Base-by-base conservation (phyloP, 2,888 invertebrate species). In the Oeneis ivallda region DNA sequence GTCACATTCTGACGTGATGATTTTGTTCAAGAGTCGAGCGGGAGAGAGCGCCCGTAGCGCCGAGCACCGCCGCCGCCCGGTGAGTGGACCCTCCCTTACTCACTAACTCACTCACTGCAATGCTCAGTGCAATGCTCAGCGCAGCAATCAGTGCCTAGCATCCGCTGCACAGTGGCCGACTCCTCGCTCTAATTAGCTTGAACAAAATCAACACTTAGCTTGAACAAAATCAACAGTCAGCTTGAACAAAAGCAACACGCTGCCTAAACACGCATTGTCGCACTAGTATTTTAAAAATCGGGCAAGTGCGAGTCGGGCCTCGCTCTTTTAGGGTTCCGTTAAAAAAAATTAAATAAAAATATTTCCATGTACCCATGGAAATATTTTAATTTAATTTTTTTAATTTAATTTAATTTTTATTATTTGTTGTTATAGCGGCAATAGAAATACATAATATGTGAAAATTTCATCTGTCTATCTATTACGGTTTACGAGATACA, bases 1-100 rank as follows among this genome's bases (percentile, higher is more conserved):
- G 76, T 78, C 80, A 26, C 79, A 79, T 75, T 71, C 67, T 71
- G 70, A 77, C 79, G 77, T 84, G 83, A 80, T 87, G 82, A 84
- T 90, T 91, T 91, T 91, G 91, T 91, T 91, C 84, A 91, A 91
- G 91, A 91, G 82, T 84, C 89, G 85, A 81, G 89, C 84, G 77
- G 84, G 66, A 78, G 82, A 74, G 85, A 81, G 76, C 83, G 80
- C 74, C 89, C 86, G 80, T 89, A 89, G 89, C 89, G 79, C 79
- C 84, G 75, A 76, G 76, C 76, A 71, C 77, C 77, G 72, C 77
- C 77, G 82, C 79, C 77, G 82, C 79, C 82, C 83, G 81, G 91
- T 91, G 91, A 91, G 91, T 91, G 39, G 8, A 34, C 37, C 56
- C 39, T 54, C 17, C 4, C 56, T 56, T 19, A 56, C 56, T 56